Evolutionary conservation across 2,113 vertebrate genomes (phyloP).

Genomic region (Paralichthys olivaceus): DNA sequence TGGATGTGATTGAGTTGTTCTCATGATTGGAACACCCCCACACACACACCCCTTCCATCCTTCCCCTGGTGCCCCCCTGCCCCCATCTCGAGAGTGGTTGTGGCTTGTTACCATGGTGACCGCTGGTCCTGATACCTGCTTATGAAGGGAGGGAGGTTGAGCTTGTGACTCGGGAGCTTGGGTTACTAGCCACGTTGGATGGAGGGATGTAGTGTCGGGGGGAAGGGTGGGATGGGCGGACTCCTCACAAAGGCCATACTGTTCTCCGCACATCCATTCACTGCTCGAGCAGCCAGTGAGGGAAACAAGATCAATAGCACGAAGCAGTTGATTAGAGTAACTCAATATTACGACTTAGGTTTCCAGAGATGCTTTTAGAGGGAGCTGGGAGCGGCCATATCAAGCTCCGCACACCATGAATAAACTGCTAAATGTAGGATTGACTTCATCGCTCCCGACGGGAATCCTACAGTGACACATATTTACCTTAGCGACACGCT

Average conservation of each 20-base stretch:
- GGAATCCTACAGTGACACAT: constrained; percentile 47
- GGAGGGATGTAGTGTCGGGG: constrained; percentile 25
- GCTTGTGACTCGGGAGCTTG: constrained; percentile 72
- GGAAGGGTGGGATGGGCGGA: constrained; percentile 3
- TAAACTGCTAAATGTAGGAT: constrained; percentile 30
- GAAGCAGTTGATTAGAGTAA: constrained; percentile 76
- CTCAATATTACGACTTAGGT: constrained; percentile 72
- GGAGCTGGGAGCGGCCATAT: constrained; percentile 39
- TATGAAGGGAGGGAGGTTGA: constrained; percentile 32
- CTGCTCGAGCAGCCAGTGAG: constrained; percentile 45
- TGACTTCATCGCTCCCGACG: constrained; percentile 49
- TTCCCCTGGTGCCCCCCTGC: too few relatives aligned
- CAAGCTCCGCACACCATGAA: constrained; percentile 40
- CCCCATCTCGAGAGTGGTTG: constrained; percentile 55
- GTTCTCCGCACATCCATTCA: constrained; percentile 71
- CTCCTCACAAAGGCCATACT: constrained; percentile 73
- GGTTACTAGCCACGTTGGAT: constrained; percentile 61
- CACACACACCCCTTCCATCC: not conserved
- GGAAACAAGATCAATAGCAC: constrained; percentile 75
- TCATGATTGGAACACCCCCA: constrained; percentile 55
- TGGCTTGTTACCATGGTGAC: constrained; percentile 76
- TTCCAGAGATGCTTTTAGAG: constrained; percentile 72
- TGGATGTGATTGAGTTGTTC: constrained; percentile 73
- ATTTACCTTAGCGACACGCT: constrained; percentile 52
- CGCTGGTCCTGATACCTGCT: constrained; percentile 74